Evolutionary conservation across 2,888 invertebrate species (phyloP), one percentile per base, ranked within the genome.

Genomic region (Piscicola geometra): DNA sequence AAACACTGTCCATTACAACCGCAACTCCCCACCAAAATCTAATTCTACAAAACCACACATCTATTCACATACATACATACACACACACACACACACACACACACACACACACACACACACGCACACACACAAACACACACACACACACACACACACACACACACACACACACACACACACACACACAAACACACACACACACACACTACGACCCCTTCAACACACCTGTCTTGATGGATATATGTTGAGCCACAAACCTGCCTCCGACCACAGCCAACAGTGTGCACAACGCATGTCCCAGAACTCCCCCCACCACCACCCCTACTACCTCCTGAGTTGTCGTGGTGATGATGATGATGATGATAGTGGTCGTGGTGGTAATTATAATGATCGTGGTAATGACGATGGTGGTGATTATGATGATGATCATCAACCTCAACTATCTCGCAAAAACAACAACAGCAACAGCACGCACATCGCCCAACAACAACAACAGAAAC

Each of bases 221-320:
- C 83, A 85, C 85, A 95, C 94, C 94, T 87, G 97, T 96, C 87
- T 94, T 89, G 33, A 98, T 94, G 80, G 98, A 98, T 84, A 99
- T 98, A 88, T 91, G 92, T 86, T 96, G 93, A 67, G 98, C 97
- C 81, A 99, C 91, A 89, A 98, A 92, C 82, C 97, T 89, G 0
- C 99, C 99, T 56, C 97, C 97, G 80, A 99, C 88, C 75, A 99
- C 98, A 80, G 99, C 99, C 81, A 99, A 87, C 1, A 96, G 96
- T 21, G 99, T 99, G 86, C 99, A 99, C 76, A 98, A 87, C 18
- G 93, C 91, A 87, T 99, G 99, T 0, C 99, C 99, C 77, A 95
- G 86, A 77, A 94, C 89, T 56, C 97, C 98, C 28, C 99, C 99
- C 28, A 94, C 86, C 78, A 95, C 92, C 0, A 99, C 97, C 74